These are phyloP conservation scores for Drosophila greeni DNA, from an alignment of 2,888 invertebrate genomes.

Conservation along the genomic window DNA sequence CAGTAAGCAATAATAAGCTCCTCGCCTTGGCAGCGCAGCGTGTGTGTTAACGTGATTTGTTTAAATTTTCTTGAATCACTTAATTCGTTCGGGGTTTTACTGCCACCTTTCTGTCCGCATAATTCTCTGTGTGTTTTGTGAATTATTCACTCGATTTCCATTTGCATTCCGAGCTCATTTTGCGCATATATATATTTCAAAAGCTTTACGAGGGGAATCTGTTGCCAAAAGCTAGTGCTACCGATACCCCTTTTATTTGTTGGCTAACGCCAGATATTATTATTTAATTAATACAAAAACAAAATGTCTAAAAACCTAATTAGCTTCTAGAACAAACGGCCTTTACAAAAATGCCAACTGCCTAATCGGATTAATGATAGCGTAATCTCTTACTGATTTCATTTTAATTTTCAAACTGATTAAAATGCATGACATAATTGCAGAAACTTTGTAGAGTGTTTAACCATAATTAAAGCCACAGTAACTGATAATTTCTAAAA, in stretches of 20 bases:
- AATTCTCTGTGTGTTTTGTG: slow-evolving; percentile 26
- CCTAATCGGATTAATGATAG: slow-evolving; percentile 1
- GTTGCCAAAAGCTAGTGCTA: slow-evolving; percentile 13
- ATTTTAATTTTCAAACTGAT: neutral
- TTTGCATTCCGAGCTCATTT: slow-evolving; percentile 56
- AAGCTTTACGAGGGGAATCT: slow-evolving; percentile 28
- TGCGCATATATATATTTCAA: slow-evolving; percentile 12
- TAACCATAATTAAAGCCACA: slow-evolving; percentile 2
- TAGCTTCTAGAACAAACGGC: neutral
- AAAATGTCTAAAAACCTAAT: neutral
- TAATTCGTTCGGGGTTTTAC: slow-evolving; percentile 13
- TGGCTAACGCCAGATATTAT: neutral
- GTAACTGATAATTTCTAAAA: slow-evolving; percentile 1
- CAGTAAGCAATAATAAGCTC: slow-evolving; percentile 10
- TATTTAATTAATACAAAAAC: neutral
- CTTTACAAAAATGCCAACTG: neutral
- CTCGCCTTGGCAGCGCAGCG: slow-evolving; percentile 21
- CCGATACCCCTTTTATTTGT: neutral
- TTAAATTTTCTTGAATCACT: slow-evolving; percentile 36
- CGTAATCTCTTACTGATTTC: slow-evolving; percentile 2
- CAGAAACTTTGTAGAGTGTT: neutral
- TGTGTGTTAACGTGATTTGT: slow-evolving; percentile 45
- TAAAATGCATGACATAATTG: slow-evolving; percentile 1
- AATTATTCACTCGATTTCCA: slow-evolving; percentile 30
- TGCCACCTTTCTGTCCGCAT: slow-evolving; percentile 10